Base-by-base conservation (phyloP, 2,113 vertebrate genomes). In the Helogale parvula region DNA sequence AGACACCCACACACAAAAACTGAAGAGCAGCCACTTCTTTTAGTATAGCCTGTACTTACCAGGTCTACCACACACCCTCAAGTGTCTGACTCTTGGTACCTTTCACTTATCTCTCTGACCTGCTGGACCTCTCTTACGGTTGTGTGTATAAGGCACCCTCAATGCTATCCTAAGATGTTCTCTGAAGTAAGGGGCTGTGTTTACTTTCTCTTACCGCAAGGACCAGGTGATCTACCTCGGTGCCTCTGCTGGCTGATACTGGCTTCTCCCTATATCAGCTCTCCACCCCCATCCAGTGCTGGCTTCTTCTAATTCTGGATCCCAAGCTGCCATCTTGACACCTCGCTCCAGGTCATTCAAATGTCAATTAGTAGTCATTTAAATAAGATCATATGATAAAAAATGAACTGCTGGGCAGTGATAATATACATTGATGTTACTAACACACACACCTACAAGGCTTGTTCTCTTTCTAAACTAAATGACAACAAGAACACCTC, bases 351-450 rank as follows among this genome's bases (percentile, higher is more conserved):
- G 21, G 33, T n/a, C 8, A 82, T 29, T 38, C 45, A 50, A n/a
- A 50, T 68, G 52, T 81, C 85, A 90, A 50, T 38, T 88, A 27
- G 8, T 47, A 41, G 8, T 68, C 29, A 54, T 79, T 96, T 82
- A 90, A 93, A 77, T 95, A 41, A 88, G 60, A 68, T 94, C 54
- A 79, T 31, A 33, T 45, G 74, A 35, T 88, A 25, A 93, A 96
- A 89, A 72, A 45, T 81, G 72, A 80, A 19, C 14, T 50, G 2
- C 29, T n/a, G 47, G 17, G 2, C 23, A n/a, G 5, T 31, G 21
- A 31, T 96, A 29, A 82, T 87, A 35, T 9, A 38, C 5, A 65
- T 11, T 72, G 9, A 57, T 33, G 0, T 7, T 83, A 6, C n/a
- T 79, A 6, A n/a, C 50, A 25, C 0, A 47, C 7, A 65, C 11